Conservation (phyloP, 1,140 invertebrate species). For the Drosophila parvula region DNA sequence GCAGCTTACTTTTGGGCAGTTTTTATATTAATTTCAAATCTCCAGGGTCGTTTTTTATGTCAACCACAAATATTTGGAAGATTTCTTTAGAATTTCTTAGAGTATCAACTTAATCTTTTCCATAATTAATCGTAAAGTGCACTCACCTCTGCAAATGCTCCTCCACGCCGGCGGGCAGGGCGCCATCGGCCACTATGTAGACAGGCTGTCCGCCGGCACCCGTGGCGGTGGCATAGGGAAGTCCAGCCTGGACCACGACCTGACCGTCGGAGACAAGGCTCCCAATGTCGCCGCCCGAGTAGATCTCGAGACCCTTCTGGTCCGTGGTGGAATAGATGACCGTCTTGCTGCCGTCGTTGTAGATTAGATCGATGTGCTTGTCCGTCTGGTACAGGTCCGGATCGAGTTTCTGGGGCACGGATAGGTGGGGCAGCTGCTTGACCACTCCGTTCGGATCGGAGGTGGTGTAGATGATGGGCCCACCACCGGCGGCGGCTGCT, state of each 20-base stretch:
- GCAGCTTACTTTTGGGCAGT: background rate
- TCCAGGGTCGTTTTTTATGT: too few species aligned
- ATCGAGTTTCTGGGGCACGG: slow-evolving; percentile 81
- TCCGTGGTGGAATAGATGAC: slow-evolving; percentile 90
- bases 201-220: slow-evolving; percentile 75
- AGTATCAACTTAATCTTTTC: too few species aligned
- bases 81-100: too few species aligned
- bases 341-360: slow-evolving; percentile 92
- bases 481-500: slow-evolving; percentile 44
- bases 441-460: slow-evolving; percentile 83
- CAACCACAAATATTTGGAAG: background rate
- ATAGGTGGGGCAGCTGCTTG: slow-evolving; percentile 85
- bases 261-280: slow-evolving; percentile 83
- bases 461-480: slow-evolving; percentile 83
- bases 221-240: slow-evolving; percentile 76
- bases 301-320: slow-evolving; percentile 85
- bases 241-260: slow-evolving; percentile 77
- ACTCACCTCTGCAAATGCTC: slow-evolving; percentile 83
- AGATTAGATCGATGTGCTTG: slow-evolving; percentile 89
- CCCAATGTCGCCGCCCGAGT: slow-evolving; percentile 85
- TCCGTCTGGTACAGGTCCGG: slow-evolving; percentile 77
- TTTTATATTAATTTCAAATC: background rate
- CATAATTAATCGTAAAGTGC: background rate
- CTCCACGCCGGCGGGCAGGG: slow-evolving; percentile 67
- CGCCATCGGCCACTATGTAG: slow-evolving; percentile 78